Evolutionary conservation across 2,113 vertebrate species (phyloP).

Genomic region (Panurus biarmicus): DNA sequence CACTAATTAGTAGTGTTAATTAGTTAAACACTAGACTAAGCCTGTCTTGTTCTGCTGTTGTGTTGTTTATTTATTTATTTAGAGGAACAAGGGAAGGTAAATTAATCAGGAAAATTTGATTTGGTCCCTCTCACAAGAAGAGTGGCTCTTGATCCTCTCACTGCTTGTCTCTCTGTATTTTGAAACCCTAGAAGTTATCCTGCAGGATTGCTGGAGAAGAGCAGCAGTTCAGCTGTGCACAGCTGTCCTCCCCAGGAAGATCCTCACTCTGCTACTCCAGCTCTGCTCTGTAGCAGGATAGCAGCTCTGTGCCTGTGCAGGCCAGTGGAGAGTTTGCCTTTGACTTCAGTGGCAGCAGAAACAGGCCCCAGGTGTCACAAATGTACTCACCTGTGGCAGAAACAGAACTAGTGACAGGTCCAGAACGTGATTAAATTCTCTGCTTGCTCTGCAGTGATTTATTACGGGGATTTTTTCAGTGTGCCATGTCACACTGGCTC

Average conservation of each 20-base stretch:
- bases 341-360: background rate
- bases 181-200: background rate
- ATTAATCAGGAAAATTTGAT: constrained; percentile 2
- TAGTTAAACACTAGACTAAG: constrained; percentile 37
- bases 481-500: background rate
- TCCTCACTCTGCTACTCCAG: background rate
- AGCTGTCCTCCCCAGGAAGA: background rate
- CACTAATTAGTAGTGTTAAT: constrained; percentile 53
- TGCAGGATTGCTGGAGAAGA: background rate
- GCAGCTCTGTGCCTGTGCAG: background rate
- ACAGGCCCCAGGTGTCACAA: background rate
- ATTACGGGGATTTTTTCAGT: background rate
- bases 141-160: background rate
- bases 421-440: background rate
- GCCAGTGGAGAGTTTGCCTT: background rate
- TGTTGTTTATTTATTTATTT: constrained; percentile 32
- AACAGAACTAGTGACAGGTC: background rate
- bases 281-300: background rate
- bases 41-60: background rate
- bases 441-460: background rate
- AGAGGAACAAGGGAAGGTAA: background rate
- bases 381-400: background rate
- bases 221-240: background rate
- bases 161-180: background rate
- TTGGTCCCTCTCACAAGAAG: background rate